A percentile compares a stretch with the other conserved stretches of the same genome.
These are phyloP conservation scores for Acanthisitta chloris DNA, from an alignment of 2,113 vertebrate genomes.

Conservation along the genomic window DNA sequence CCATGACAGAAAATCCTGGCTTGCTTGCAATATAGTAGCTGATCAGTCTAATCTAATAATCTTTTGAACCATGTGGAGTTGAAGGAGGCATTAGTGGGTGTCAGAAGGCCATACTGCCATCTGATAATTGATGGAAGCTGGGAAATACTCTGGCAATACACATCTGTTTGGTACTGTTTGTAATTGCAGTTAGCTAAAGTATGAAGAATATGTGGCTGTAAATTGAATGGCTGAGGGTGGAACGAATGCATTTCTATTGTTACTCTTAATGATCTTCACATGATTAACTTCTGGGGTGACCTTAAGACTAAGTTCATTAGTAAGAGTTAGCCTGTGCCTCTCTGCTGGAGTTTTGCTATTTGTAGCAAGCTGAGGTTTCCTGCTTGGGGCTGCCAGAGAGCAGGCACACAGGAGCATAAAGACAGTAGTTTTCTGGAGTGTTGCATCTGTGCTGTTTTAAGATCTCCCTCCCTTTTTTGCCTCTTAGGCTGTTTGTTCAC, in stretches of 20 bases:
- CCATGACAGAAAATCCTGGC: slow-evolving; percentile 65
- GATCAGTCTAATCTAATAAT: slow-evolving; percentile 62
- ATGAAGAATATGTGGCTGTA: not conserved
- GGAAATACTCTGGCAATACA: not conserved
- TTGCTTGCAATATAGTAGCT: slow-evolving; percentile 39
- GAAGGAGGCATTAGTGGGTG: slow-evolving; percentile 52
- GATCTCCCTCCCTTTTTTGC: not conserved
- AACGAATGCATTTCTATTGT: not conserved
- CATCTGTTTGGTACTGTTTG: not conserved
- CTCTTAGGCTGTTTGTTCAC: not conserved
- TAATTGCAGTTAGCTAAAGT: not conserved
- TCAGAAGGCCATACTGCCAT: slow-evolving; percentile 14
- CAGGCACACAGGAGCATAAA: not conserved
- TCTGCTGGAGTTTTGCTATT: not conserved
- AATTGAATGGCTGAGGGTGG: not conserved
- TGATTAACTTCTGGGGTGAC: slow-evolving; percentile 35
- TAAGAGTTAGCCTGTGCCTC: not conserved
- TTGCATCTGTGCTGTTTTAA: not conserved
- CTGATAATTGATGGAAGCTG: slow-evolving; percentile 4
- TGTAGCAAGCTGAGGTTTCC: not conserved
- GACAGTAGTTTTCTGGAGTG: not conserved
- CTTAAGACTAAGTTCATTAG: slow-evolving; percentile 55
- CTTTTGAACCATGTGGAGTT: slow-evolving; percentile 57
- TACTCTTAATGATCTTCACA: not conserved
- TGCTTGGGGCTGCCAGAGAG: not conserved